Base-by-base conservation (phyloP, 1,140 invertebrate species). In the Apis dorsata region DNA sequence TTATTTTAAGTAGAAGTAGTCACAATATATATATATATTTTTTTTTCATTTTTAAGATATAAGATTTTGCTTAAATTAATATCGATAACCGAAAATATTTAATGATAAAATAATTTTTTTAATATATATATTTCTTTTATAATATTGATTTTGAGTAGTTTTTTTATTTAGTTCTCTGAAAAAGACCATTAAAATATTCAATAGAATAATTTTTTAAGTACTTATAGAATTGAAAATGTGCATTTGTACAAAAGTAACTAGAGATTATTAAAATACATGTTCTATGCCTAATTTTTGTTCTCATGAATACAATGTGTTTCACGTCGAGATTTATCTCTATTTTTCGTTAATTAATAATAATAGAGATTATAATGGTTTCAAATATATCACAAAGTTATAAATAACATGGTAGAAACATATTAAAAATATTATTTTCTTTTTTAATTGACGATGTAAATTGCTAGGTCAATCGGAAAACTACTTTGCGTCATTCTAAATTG, bases 361-460 rank as follows among this genome's bases (percentile, higher is more conserved):
- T 70, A 51, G 51, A 69, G 72, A 44, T 60, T 71, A 44, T 44
- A 62, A 73, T 44, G 17, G 9, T 62, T 77, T 24, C 49, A 34
- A 34, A 69, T 77, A 34, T 65, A 69, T 77, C 57, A 76, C 65
- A 82, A 82, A 53, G 55, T 77, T 77, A 69, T 55, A 77, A 69
- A 60, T 53, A 76, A 77, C 71, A 59, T 15, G 73, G 65, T 82
- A 82, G 74, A 69, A 82, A 82, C 80, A 77, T 81, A 75, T 82
- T 77, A 69, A 76, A 82, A 82, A 82, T 82, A 82, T 77, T 24
- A 17, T 76, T 77, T 76, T 34, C 80, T 49, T 63, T n/a, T 65
- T 77, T 82, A 82, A 82, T 82, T 82, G 80, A 82, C 80, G 10
- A 69, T 77, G 13, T n/a, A 69, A 77, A 69, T 77, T n/a, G 7